phyloP scores from a whole-genome alignment of 2,888 invertebrate genomes.

The Aspidiotus destructor region DNA sequence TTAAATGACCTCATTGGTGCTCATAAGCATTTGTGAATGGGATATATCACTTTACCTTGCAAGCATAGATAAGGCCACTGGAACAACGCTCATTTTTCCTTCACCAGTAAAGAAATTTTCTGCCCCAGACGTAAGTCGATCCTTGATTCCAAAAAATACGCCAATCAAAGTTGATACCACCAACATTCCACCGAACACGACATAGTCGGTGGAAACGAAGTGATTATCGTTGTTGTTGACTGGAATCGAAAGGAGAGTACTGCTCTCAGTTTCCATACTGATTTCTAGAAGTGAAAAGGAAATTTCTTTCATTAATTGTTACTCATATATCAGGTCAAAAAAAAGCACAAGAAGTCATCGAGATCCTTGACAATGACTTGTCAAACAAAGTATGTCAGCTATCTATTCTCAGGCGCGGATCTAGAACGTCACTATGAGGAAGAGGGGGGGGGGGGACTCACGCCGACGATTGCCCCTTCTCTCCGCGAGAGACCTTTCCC shows the following conservation, averaged over 20 bases:
- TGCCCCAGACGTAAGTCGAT: conserved; percentile 32
- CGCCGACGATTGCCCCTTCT: too few species aligned
- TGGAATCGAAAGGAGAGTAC: not conserved
- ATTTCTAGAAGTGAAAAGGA: too few species aligned
- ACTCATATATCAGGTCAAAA: too few species aligned
- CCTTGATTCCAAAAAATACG: conserved; percentile 40
- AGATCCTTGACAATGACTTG: too few species aligned
- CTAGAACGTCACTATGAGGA: too few species aligned
- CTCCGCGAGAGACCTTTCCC: too few species aligned
- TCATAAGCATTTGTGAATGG: too few species aligned
- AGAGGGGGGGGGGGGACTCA: too few species aligned
- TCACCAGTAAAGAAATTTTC: conserved; percentile 43
- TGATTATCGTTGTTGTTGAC: conserved; percentile 18
- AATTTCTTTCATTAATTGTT: too few species aligned
- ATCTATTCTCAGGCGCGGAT: too few species aligned
- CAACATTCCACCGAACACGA: conserved; percentile 42
- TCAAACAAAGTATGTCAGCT: too few species aligned
- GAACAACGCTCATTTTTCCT: conserved; percentile 43
- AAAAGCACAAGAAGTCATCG: too few species aligned
- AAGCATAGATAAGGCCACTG: conserved; percentile 46
- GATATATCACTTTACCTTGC: conserved; percentile 41
- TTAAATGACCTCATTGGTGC: not conserved
- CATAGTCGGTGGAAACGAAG: conserved; percentile 41
- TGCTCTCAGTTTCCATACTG: conserved; percentile 15
- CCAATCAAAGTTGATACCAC: conserved; percentile 41